Evolutionary conservation across 2,888 invertebrate species (phyloP).

Genomic region (Dryobotodes eremita): DNA sequence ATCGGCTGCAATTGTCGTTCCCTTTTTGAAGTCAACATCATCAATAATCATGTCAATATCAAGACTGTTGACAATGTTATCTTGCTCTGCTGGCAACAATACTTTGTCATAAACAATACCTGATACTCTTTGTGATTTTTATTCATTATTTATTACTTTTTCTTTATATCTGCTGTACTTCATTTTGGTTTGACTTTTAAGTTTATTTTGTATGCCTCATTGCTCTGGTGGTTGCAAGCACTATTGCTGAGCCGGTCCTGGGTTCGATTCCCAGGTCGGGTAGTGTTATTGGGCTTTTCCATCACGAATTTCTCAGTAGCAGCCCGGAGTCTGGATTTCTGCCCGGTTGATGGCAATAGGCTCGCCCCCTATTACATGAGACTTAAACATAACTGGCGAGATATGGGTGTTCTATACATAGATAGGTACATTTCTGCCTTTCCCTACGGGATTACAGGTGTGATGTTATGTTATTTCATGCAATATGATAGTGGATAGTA

Average conservation of each 20-base stretch:
- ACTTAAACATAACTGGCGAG: background rate
- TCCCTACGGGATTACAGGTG: background rate
- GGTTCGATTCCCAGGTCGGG: background rate
- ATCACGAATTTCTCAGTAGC: background rate
- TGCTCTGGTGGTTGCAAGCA: background rate
- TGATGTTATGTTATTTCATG: background rate
- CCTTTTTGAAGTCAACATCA: conserved; percentile 39
- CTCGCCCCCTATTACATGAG: background rate
- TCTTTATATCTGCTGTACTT: background rate
- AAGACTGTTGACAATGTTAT: conserved; percentile 45
- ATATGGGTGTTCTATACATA: background rate
- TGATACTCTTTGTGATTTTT: conserved; percentile 5
- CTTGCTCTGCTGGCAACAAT: conserved; percentile 24
- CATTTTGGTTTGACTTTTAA: background rate
- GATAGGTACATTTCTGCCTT: background rate
- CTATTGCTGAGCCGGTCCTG: background rate
- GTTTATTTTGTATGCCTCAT: background rate
- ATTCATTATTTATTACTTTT: background rate
- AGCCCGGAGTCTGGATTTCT: background rate
- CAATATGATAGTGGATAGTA: background rate
- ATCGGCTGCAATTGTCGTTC: background rate
- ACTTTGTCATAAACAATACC: conserved; percentile 17
- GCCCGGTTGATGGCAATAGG: background rate
- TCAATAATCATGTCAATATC: conserved; percentile 59
- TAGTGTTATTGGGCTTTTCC: background rate